Evolutionary conservation across 2,888 invertebrate genomes (phyloP).

Genomic region (Drosophila flavopinicola): DNA sequence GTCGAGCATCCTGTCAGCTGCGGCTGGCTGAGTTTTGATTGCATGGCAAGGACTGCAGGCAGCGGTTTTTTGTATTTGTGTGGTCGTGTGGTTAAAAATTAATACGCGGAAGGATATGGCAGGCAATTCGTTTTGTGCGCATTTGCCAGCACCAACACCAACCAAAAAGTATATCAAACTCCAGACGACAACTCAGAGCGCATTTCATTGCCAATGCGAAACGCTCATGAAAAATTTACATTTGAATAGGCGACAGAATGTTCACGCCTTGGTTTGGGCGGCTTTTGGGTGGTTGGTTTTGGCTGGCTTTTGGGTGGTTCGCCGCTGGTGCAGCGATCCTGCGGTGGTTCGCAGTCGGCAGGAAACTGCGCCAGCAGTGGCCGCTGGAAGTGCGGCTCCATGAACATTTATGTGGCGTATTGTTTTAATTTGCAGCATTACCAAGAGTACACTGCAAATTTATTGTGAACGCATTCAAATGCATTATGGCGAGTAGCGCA

Average conservation of each 20-base stretch:
- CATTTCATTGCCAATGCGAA: conserved; percentile 50
- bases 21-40: conserved; percentile 60
- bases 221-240: conserved; percentile 74
- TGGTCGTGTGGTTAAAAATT: conserved; percentile 74
- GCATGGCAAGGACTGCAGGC: conserved; percentile 35
- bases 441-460: conserved; percentile 21
- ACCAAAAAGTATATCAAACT: conserved; percentile 49
- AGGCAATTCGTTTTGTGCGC: conserved; percentile 75
- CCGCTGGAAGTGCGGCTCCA: conserved; percentile 71
- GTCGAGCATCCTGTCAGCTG: conserved; percentile 49
- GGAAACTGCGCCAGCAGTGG: conserved; percentile 70
- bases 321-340: conserved; percentile 50
- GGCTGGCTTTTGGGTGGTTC: conserved; percentile 7
- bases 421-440: conserved; percentile 74
- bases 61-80: conserved; percentile 48
- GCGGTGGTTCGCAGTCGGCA: conserved; percentile 48
- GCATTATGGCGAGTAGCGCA: background rate
- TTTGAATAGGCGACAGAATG: conserved; percentile 68
- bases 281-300: background rate
- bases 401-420: conserved; percentile 78
- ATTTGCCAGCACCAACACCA: conserved; percentile 39
- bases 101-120: conserved; percentile 80
- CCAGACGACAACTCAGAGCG: conserved; percentile 42
- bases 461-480: conserved; percentile 32
- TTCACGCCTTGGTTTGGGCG: conserved; percentile 2